Conservation (phyloP, 2,888 invertebrate species). For the Microctonus aethiopoides region DNA sequence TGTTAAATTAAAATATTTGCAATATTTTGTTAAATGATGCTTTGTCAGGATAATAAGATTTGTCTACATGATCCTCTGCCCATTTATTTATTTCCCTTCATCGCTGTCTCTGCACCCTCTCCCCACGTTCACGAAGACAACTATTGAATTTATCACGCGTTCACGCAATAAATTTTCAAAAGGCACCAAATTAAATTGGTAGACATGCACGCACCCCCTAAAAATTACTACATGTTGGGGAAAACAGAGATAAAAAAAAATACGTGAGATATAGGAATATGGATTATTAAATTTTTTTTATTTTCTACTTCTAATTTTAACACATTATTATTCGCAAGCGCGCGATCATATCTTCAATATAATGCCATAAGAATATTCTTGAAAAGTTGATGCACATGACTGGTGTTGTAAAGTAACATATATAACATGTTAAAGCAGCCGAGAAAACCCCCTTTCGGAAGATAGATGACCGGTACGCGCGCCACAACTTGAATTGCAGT, state of each 20-base stretch:
- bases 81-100: constrained; percentile 33
- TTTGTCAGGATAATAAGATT: background rate
- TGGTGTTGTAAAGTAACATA: background rate
- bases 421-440: background rate
- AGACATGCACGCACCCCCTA: constrained; percentile 7
- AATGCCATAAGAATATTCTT: background rate
- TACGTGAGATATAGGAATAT: background rate
- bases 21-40: background rate
- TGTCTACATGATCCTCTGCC: background rate
- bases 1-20: background rate
- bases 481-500: constrained; percentile 52
- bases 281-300: constrained; percentile 6
- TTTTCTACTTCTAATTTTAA: background rate
- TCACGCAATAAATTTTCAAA: constrained; percentile 36
- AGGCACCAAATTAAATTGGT: constrained; percentile 35
- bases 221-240: background rate
- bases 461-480: constrained; percentile 58
- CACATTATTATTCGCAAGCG: background rate
- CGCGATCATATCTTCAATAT: background rate
- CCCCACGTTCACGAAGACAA: constrained; percentile 10
- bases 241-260: constrained; percentile 3
- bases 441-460: constrained; percentile 25
- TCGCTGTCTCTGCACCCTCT: constrained; percentile 6
- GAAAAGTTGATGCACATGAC: background rate
- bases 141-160: constrained; percentile 36